Percentiles rank a stretch among this genome's conserved stretches.
These are phyloP conservation scores for Thunnus albacares DNA, from an alignment of 2,797 vertebrate species.

Conservation along the genomic window DNA sequence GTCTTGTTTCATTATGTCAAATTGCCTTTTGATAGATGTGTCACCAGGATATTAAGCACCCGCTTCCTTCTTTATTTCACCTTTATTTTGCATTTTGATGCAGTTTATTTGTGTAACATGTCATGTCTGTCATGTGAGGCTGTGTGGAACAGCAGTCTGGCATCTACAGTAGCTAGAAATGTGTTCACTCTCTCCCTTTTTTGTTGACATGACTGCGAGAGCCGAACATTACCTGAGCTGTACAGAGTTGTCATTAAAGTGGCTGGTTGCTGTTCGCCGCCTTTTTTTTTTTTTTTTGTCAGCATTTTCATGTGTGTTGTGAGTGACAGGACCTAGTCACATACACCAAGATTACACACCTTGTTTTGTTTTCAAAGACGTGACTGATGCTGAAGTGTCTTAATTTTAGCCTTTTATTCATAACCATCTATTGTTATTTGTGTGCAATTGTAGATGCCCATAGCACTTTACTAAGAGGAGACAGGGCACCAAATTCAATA, in stretches of 20 bases:
- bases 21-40: constrained; percentile 57
- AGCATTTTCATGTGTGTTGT: constrained; percentile 41
- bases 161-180: constrained; percentile 55
- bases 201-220: constrained; percentile 54
- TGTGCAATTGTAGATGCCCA: constrained; percentile 28
- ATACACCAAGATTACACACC: constrained; percentile 26
- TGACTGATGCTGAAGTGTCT: constrained; percentile 31
- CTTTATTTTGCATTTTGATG: constrained; percentile 45
- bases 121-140: constrained; percentile 57
- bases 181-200: constrained; percentile 48
- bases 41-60: constrained; percentile 27
- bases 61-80: constrained; percentile 17
- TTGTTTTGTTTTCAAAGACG: constrained; percentile 43
- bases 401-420: constrained; percentile 44
- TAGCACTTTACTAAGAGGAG: constrained; percentile 36
- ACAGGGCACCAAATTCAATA: constrained; percentile 55
- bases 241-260: constrained; percentile 65
- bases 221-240: constrained; percentile 62
- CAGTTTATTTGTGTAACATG: constrained; percentile 50
- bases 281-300: constrained; percentile 22
- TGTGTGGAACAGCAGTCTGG: constrained; percentile 63
- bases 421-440: constrained; percentile 25
- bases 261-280: constrained; percentile 46
- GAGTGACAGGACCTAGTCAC: constrained; percentile 50
- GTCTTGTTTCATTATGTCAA: constrained; percentile 59